Conservation (phyloP, 2,888 invertebrate genomes). For the Autographa gamma region DNA sequence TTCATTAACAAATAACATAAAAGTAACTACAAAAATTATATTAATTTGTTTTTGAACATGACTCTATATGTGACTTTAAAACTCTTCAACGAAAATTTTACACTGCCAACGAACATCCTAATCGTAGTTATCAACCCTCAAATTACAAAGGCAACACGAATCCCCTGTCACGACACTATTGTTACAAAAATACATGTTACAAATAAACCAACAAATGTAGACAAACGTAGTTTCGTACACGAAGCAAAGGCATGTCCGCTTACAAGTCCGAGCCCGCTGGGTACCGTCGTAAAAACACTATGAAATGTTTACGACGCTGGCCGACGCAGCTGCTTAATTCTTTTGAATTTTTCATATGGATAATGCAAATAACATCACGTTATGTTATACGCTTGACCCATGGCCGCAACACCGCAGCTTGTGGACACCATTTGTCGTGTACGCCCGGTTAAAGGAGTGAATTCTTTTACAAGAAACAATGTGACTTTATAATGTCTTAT, state of each 20-base stretch:
- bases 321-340: constrained; percentile 70
- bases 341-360: constrained; percentile 70
- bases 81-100: neutral
- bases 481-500: neutral
- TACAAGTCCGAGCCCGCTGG: constrained; percentile 62
- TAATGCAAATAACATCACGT: constrained; percentile 62
- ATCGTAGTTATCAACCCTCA: constrained; percentile 34
- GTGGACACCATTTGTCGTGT: constrained; percentile 17
- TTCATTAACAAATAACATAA: too few species aligned
- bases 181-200: constrained; percentile 54
- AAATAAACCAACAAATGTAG: constrained; percentile 58
- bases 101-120: constrained; percentile 12
- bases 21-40: too few species aligned
- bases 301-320: constrained; percentile 74
- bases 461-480: neutral
- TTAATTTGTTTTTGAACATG: constrained; percentile 12
- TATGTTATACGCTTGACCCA: constrained; percentile 47
- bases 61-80: too few species aligned
- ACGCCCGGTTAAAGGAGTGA: neutral
- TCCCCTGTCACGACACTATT: constrained; percentile 52
- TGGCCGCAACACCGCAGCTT: constrained; percentile 22
- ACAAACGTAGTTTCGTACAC: constrained; percentile 57
- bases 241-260: constrained; percentile 63
- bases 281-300: constrained; percentile 75
- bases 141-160: constrained; percentile 50